These are phyloP conservation scores for Procavia capensis DNA, from an alignment of 2,113 vertebrate species.

Conservation along the genomic window DNA sequence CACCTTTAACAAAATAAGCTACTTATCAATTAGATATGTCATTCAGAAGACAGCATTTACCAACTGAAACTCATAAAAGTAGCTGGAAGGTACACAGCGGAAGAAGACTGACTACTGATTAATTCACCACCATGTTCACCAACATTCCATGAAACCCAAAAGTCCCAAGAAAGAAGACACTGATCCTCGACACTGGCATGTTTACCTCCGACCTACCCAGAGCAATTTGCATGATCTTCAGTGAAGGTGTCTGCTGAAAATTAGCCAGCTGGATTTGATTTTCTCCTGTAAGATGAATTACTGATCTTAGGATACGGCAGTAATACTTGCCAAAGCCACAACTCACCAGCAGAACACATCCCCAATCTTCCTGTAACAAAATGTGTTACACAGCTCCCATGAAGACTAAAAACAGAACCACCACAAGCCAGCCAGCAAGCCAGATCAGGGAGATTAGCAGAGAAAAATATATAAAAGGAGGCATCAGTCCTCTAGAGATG, in stretches of 20 bases:
- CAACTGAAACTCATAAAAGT: background rate
- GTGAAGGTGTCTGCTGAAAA: slow-evolving; percentile 53
- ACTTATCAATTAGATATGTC: background rate
- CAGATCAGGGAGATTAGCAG: background rate
- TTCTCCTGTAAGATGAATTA: slow-evolving; percentile 61
- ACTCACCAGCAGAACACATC: slow-evolving; percentile 38
- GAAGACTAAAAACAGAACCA: slow-evolving; percentile 34
- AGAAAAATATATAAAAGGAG: slow-evolving; percentile 49
- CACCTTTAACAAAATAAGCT: background rate
- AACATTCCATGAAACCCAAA: slow-evolving; percentile 35
- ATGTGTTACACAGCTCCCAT: slow-evolving; percentile 41
- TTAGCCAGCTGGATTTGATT: slow-evolving; percentile 75
- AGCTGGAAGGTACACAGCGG: background rate
- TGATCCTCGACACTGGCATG: slow-evolving; percentile 54
- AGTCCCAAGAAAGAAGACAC: slow-evolving; percentile 68
- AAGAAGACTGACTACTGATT: background rate
- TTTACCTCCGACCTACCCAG: slow-evolving; percentile 65
- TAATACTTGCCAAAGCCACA: slow-evolving; percentile 61
- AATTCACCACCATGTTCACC: slow-evolving; percentile 21
- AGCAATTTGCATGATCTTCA: slow-evolving; percentile 66
- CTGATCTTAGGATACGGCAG: slow-evolving; percentile 70
- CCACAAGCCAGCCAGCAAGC: slow-evolving; percentile 26
- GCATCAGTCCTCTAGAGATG: background rate
- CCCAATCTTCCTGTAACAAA: slow-evolving; percentile 64
- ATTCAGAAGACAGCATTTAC: slow-evolving; percentile 9